phyloP scores from a whole-genome alignment of 2,113 vertebrate species.

The Zapus hudsonius region DNA sequence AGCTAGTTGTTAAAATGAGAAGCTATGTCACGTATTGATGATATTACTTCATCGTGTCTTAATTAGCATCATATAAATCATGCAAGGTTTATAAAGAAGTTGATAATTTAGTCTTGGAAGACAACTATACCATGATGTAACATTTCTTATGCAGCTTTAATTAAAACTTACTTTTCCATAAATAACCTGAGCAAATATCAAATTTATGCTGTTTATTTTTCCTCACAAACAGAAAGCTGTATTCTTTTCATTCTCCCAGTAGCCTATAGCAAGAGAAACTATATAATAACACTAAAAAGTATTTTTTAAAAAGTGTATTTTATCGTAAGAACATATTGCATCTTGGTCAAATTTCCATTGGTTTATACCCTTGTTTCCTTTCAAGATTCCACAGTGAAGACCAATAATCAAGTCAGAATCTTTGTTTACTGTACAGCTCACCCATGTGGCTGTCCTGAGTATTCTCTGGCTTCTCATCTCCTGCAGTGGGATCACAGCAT shows the following conservation, averaged over 20 bases:
- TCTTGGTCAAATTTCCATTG: no score
- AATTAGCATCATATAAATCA: slow-evolving; percentile 49
- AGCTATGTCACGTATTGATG: slow-evolving; percentile 45
- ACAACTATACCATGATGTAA: not conserved
- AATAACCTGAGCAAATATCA: not conserved
- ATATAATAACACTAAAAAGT: no score
- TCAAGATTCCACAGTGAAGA: no score
- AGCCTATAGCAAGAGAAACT: not conserved
- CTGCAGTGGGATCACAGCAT: no score
- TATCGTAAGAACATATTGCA: no score
- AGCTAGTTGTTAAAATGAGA: slow-evolving; percentile 56
- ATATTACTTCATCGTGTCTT: slow-evolving; percentile 56
- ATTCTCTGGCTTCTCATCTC: no score
- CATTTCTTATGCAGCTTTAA: slow-evolving; percentile 60
- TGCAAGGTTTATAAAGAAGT: slow-evolving; percentile 67
- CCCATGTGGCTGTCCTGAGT: no score
- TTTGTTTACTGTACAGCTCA: no score
- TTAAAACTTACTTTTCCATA: slow-evolving; percentile 68
- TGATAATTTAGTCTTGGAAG: slow-evolving; percentile 58
- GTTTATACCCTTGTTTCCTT: no score
- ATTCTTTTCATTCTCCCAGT: not conserved
- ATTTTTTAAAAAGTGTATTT: no score
- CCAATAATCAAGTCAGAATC: no score
- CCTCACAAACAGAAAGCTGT: not conserved
- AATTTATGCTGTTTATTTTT: not conserved